Percentiles rank a stretch among this genome's conserved stretches.
Evolutionary conservation across 2,113 vertebrate genomes (phyloP).

Genomic region (Heterotis niloticus): DNA sequence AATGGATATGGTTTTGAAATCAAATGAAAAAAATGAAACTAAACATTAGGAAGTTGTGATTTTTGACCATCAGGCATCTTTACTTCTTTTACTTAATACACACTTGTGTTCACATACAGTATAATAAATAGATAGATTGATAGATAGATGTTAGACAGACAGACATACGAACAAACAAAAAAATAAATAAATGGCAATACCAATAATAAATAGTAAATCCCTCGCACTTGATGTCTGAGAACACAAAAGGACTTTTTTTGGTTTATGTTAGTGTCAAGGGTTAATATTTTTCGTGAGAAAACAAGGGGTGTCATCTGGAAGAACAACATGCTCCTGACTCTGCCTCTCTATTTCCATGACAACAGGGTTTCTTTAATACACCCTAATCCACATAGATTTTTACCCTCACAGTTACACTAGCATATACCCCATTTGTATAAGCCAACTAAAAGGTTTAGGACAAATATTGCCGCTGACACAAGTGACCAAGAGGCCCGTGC

Average conservation of each 20-base stretch:
- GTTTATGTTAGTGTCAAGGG: not conserved
- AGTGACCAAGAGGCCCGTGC: constrained; percentile 5
- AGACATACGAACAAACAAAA: too few relatives aligned
- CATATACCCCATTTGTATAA: not conserved
- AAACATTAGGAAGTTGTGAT: not conserved
- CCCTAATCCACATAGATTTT: not conserved
- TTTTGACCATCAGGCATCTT: not conserved
- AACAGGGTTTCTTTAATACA: not conserved
- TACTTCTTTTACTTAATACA: too few relatives aligned
- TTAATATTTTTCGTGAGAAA: not conserved
- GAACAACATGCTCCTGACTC: not conserved
- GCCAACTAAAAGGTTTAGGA: not conserved
- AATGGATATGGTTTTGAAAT: not conserved
- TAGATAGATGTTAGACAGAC: too few relatives aligned
- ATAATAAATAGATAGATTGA: too few relatives aligned
- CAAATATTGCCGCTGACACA: not conserved
- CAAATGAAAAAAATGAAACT: not conserved
- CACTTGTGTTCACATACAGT: too few relatives aligned
- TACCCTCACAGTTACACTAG: not conserved
- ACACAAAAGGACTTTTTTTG: not conserved
- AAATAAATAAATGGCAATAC: not conserved
- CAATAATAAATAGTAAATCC: not conserved
- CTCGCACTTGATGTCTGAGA: not conserved
- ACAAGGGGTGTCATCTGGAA: not conserved
- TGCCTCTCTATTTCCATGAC: constrained; percentile 10